Conservation (phyloP, 2,113 vertebrate genomes). For the Poicephalus meyeri region DNA sequence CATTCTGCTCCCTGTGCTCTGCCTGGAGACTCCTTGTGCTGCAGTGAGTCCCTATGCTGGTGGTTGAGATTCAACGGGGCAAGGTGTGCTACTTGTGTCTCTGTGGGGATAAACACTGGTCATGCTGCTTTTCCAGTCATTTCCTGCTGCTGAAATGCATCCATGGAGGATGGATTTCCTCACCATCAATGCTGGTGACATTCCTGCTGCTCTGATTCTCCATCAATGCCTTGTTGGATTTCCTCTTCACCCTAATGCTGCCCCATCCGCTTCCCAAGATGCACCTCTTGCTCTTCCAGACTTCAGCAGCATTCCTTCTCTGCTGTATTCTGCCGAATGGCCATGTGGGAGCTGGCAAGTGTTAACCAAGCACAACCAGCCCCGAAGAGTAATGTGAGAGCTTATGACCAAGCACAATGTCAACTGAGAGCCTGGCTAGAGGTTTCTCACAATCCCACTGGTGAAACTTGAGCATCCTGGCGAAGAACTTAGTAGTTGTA, state of each 20-base stretch:
- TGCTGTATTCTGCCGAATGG: background rate
- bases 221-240: background rate
- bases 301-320: background rate
- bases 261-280: background rate
- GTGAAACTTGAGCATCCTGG: background rate
- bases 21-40: background rate
- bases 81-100: background rate
- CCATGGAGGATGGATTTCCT: background rate
- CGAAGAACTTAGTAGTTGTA: background rate
- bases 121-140: background rate
- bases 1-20: background rate
- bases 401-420: background rate
- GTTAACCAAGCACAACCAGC: background rate
- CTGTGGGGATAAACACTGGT: background rate
- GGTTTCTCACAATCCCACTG: background rate
- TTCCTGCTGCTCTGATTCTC: background rate
- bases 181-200: background rate
- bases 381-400: background rate
- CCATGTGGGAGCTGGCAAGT: accelerated
- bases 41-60: background rate
- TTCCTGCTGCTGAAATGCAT: background rate
- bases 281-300: background rate
- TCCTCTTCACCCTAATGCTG: background rate
- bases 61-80: background rate
- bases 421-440: background rate